A percentile compares a stretch with the other conserved stretches of the same genome.
Evolutionary conservation across 2,797 vertebrate genomes (phyloP).

Genomic region (Cyclura pinguis): DNA sequence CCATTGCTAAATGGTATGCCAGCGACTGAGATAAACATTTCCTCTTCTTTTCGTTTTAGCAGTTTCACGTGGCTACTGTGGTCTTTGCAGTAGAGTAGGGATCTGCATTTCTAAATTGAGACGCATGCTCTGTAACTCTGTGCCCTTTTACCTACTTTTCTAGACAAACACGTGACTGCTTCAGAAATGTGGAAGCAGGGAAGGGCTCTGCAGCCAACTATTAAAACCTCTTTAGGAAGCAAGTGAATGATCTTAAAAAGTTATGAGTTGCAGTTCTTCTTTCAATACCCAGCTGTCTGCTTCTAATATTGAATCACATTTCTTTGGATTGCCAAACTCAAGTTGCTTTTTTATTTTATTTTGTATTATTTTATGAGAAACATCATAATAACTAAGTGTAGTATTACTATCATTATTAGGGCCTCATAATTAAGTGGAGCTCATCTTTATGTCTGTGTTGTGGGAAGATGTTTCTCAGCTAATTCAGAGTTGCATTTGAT

Average conservation of each 20-base stretch:
- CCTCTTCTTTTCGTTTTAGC: rapidly evolving
- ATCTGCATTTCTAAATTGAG: neutral
- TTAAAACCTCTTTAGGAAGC: conserved; percentile 7
- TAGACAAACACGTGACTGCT: conserved; percentile 18
- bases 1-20: neutral
- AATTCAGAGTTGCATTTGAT: neutral
- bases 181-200: conserved; percentile 59
- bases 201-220: conserved; percentile 1
- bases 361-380: neutral
- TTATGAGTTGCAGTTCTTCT: neutral
- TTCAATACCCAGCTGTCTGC: neutral
- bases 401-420: neutral
- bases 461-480: conserved; percentile 17
- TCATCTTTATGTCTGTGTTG: neutral
- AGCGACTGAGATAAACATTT: neutral
- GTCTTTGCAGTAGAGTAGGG: neutral
- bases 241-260: conserved; percentile 24
- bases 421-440: neutral
- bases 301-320: neutral
- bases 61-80: conserved; percentile 20
- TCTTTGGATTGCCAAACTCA: neutral
- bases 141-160: conserved; percentile 71
- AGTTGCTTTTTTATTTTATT: neutral
- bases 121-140: conserved; percentile 1
- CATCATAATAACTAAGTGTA: neutral